Evolutionary conservation across 2,113 vertebrate species (phyloP), one percentile per base, ranked within the genome.

Genomic region (Casuarius casuarius): DNA sequence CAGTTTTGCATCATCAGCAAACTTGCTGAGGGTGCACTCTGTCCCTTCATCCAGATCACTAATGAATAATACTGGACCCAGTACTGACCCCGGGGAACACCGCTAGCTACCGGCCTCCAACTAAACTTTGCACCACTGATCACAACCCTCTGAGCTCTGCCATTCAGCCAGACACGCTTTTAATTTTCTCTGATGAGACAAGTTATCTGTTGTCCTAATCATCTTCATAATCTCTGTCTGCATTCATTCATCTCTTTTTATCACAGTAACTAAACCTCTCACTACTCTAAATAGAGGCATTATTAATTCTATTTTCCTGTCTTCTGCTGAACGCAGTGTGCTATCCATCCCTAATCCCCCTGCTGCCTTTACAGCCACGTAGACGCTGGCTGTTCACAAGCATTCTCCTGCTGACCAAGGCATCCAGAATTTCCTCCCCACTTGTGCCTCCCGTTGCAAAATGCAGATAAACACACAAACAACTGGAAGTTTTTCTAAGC

Each of bases 201-300:
- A 94, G 95, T 95, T 97, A 96, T 95, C 95, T 96, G 85, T 92
- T 97, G 96, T 96, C 87, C 93, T 93, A 95, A 96, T 96, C 94
- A 94, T 93, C 93, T 90, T 90, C 96, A 95, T 94, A 96, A 96
- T 93, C 96, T 96, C 71, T 77, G 94, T 87, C 95, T 83, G 79
- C 79, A 90, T 74, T 83, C 90, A 96, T 95, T 92, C 78, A 90
- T 96, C 94, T 96, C 95, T 96, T 95, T 95, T 94, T 93, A 97
- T 95, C 96, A 94, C 46, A 72, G 90, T 80, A 96, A 90, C 96
- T 83, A 96, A 96, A 97, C 63, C 0, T 5, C 87, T 95, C 87
- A 67, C 84, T 54, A 44, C 42, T 84, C 87, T 77, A 95, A 96
- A 92, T 3, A 96, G 67, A 91, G 33, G 87, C 40, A 44, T 93